A percentile compares a stretch with the other conserved stretches of the same genome.
Conservation (phyloP, 2,888 invertebrate genomes). For the Drosophila basisetae region DNA sequence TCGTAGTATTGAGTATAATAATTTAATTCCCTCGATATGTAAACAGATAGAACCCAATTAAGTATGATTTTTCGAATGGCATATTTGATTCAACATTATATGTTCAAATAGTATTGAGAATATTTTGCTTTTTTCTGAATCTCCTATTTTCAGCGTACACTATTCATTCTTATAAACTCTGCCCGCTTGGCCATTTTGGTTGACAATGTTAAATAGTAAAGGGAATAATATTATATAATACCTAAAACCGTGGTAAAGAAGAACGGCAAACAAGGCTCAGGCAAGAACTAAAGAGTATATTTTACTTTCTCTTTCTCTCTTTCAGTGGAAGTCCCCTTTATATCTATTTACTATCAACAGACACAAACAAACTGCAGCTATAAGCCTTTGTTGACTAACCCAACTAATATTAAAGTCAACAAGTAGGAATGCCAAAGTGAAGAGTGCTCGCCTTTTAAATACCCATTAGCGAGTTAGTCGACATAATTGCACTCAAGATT, state of each 20-base stretch:
- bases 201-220: background rate
- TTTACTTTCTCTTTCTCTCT: background rate
- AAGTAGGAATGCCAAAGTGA: background rate
- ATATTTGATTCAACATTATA: conserved; percentile 4
- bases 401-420: conserved; percentile 36
- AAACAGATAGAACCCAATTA: background rate
- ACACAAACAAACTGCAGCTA: conserved; percentile 15
- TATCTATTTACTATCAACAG: conserved; percentile 8
- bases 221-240: background rate
- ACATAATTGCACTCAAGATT: background rate
- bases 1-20: background rate
- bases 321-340: background rate
- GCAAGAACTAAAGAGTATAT: background rate
- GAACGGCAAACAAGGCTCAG: conserved; percentile 1
- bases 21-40: background rate
- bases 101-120: background rate
- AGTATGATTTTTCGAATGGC: background rate
- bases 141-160: background rate
- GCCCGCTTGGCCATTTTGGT: background rate
- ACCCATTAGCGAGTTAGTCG: background rate
- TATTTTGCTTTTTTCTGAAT: background rate
- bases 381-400: conserved; percentile 25
- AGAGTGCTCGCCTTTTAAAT: conserved; percentile 1
- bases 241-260: background rate
- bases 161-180: background rate